A percentile compares a stretch with the other conserved stretches of the same genome.
phyloP scores from a whole-genome alignment of 2,888 invertebrate genomes.

The Nipponacmea schrenckii region DNA sequence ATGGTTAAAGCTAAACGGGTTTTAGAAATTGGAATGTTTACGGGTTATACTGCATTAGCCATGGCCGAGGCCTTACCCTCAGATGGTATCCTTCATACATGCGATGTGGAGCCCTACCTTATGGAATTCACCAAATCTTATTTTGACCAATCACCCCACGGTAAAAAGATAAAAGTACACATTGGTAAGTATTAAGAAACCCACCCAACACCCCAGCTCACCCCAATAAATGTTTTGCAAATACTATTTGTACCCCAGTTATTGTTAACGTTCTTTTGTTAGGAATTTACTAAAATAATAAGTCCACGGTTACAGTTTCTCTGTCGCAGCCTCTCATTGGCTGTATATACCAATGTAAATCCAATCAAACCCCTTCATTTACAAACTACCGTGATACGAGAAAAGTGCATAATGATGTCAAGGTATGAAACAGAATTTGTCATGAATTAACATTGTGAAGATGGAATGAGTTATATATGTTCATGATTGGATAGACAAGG shows the following conservation, averaged over 20 bases:
- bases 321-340: too few species aligned
- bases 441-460: too few species aligned
- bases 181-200: constrained; percentile 29
- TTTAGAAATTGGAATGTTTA: constrained; percentile 44
- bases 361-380: too few species aligned
- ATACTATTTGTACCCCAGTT: too few species aligned
- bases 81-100: constrained; percentile 37
- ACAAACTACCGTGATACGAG: too few species aligned
- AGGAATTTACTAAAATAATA: too few species aligned
- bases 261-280: too few species aligned
- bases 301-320: too few species aligned
- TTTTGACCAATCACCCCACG: constrained; percentile 35
- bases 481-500: not conserved
- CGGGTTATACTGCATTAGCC: constrained; percentile 41
- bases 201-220: not conserved
- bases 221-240: too few species aligned
- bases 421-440: too few species aligned
- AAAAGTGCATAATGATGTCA: too few species aligned
- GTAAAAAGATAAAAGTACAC: constrained; percentile 37
- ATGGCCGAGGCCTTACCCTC: constrained; percentile 42
- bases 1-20: constrained; percentile 36
- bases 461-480: not conserved
- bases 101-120: constrained; percentile 40
- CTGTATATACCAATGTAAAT: too few species aligned
- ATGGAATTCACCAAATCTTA: constrained; percentile 30